These are phyloP conservation scores for Dasypolia templi DNA, from an alignment of 2,888 invertebrate species.

Conservation along the genomic window DNA sequence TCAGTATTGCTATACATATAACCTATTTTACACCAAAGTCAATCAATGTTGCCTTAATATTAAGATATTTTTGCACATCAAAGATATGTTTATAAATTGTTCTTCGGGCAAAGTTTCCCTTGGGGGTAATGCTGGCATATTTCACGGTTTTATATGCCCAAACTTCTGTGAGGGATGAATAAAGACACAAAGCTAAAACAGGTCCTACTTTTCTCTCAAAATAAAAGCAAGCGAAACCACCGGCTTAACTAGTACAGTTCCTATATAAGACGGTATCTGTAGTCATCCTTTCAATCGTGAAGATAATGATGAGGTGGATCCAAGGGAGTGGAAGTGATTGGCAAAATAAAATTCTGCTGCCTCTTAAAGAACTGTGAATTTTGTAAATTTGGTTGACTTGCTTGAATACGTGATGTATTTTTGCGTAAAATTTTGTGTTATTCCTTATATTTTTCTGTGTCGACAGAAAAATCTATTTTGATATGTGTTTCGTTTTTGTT, in stretches of 20 bases:
- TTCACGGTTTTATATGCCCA: too few species aligned
- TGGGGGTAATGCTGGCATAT: too few species aligned
- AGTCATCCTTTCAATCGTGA: constrained; percentile 41
- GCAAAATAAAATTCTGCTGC: constrained; percentile 45
- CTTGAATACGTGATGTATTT: neutral
- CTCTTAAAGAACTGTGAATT: constrained; percentile 9
- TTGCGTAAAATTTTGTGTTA: neutral
- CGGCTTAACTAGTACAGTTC: constrained; percentile 2
- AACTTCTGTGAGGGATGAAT: neutral
- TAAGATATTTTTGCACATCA: too few species aligned
- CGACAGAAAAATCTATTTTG: neutral
- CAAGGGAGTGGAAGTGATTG: constrained; percentile 48
- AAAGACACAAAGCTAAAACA: constrained; percentile 10
- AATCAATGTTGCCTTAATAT: too few species aligned
- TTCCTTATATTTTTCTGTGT: neutral
- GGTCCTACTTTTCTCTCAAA: constrained; percentile 29
- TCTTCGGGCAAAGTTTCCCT: too few species aligned
- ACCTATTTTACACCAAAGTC: too few species aligned
- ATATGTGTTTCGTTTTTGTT: too few species aligned
- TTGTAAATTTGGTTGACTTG: constrained; percentile 15
- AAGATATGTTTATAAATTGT: too few species aligned
- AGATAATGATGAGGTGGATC: constrained; percentile 43
- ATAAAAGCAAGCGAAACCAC: constrained; percentile 30
- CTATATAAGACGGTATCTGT: constrained; percentile 16
- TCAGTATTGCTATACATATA: too few species aligned